phyloP scores from a whole-genome alignment of 2,797 vertebrate species.

The Hapalemur alaotrensis region DNA sequence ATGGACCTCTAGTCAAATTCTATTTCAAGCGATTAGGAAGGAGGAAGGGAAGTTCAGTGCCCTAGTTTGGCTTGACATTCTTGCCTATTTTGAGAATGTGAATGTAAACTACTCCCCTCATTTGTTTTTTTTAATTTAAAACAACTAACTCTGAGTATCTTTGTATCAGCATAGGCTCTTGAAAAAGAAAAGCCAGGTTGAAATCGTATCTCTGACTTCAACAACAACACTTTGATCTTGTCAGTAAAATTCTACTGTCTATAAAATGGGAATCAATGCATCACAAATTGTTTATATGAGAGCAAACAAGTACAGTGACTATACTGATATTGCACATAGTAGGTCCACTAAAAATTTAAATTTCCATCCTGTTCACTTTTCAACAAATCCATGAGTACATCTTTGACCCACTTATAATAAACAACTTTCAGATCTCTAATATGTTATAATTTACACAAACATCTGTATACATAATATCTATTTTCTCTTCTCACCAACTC shows the following conservation, averaged over 20 bases:
- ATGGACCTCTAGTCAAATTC: constrained; percentile 11
- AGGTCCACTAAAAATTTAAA: neutral
- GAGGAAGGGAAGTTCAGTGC: neutral
- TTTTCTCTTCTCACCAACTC: neutral
- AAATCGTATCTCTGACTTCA: neutral
- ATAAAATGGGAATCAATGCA: neutral
- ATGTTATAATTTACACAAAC: neutral
- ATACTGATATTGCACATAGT: neutral
- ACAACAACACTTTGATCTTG: neutral
- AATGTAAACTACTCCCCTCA: neutral
- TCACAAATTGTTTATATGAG: neutral
- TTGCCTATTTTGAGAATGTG: constrained; percentile 20
- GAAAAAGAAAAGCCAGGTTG: neutral
- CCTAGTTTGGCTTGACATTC: constrained; percentile 12
- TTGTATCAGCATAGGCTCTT: neutral
- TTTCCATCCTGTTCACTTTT: neutral
- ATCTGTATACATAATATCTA: neutral
- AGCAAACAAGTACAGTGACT: neutral
- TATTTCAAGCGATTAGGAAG: neutral
- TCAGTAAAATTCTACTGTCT: neutral
- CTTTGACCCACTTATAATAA: neutral
- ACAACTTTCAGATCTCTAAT: neutral
- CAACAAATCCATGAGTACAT: neutral
- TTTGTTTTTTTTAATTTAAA: neutral
- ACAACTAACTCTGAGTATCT: neutral